phyloP scores from a whole-genome alignment of 2,888 invertebrate species.

The Drosophila picticornis region DNA sequence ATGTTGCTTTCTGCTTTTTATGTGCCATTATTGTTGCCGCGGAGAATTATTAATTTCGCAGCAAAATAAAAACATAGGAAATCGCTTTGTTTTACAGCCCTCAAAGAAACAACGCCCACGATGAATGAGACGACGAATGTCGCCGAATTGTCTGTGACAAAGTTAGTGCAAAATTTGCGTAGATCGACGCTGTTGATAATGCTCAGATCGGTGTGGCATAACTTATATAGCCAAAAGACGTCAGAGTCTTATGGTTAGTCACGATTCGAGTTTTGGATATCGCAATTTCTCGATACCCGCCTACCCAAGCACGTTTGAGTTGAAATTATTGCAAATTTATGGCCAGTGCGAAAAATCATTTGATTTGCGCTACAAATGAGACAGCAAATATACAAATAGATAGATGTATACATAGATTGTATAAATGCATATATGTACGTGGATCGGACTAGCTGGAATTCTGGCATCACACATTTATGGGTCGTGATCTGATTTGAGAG shows the following conservation, averaged over 20 bases:
- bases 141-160: slow-evolving; percentile 76
- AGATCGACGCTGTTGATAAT: slow-evolving; percentile 40
- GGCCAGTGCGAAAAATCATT: slow-evolving; percentile 59
- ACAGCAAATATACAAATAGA: slow-evolving; percentile 21
- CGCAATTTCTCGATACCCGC: slow-evolving; percentile 38
- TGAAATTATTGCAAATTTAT: slow-evolving; percentile 49
- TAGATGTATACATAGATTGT: background rate
- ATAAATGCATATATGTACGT: background rate
- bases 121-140: slow-evolving; percentile 39
- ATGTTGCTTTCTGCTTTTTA: slow-evolving; percentile 61
- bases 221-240: slow-evolving; percentile 56
- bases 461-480: slow-evolving; percentile 62
- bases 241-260: slow-evolving; percentile 69
- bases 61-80: slow-evolving; percentile 61
- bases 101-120: slow-evolving; percentile 30
- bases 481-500: slow-evolving; percentile 68
- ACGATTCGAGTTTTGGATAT: slow-evolving; percentile 53
- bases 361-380: slow-evolving; percentile 53
- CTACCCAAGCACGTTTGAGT: slow-evolving; percentile 42
- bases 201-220: slow-evolving; percentile 7
- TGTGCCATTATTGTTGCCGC: slow-evolving; percentile 53
- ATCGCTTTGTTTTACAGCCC: slow-evolving; percentile 60
- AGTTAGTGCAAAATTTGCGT: slow-evolving; percentile 67
- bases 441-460: slow-evolving; percentile 22
- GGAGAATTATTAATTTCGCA: slow-evolving; percentile 65